These are phyloP conservation scores for Eumaeus atala DNA, from an alignment of 1,140 invertebrate genomes.

Conservation along the genomic window DNA sequence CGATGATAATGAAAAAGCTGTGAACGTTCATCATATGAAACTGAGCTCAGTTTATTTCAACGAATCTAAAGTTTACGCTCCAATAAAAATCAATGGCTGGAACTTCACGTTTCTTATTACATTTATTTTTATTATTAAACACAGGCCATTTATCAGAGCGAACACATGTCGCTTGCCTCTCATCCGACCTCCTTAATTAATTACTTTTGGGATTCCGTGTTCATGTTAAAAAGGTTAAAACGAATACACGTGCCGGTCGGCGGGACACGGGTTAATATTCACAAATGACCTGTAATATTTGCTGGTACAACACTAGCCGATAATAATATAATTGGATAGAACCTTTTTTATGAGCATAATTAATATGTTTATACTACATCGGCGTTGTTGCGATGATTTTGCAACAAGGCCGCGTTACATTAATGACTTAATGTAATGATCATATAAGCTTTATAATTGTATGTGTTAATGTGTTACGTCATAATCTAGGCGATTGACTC, in stretches of 20 bases:
- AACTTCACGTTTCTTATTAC: neutral
- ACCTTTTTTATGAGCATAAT: neutral
- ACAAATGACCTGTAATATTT: conserved; percentile 7
- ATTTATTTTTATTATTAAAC: conserved; percentile 20
- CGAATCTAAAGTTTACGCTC: neutral
- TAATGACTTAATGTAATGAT: too few relatives aligned
- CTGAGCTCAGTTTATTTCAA: too few relatives aligned
- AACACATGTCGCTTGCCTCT: conserved; percentile 21
- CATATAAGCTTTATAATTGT: too few relatives aligned
- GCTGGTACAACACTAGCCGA: neutral
- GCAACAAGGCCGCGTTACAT: too few relatives aligned
- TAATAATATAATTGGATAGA: conserved; percentile 7
- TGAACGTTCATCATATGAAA: too few relatives aligned
- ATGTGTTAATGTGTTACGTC: too few relatives aligned
- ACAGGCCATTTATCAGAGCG: conserved; percentile 18
- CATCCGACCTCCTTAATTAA: conserved; percentile 26
- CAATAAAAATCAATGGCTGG: neutral
- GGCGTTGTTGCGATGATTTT: too few relatives aligned
- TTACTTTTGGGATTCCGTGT: conserved; percentile 23
- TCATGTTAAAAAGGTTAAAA: conserved; percentile 24
- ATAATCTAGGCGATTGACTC: too few relatives aligned
- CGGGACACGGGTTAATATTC: neutral
- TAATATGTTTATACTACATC: too few relatives aligned
- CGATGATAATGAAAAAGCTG: too few relatives aligned
- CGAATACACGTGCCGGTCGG: conserved; percentile 10